phyloP scores from a whole-genome alignment of 2,113 vertebrate species.

The Abramis brama region DNA sequence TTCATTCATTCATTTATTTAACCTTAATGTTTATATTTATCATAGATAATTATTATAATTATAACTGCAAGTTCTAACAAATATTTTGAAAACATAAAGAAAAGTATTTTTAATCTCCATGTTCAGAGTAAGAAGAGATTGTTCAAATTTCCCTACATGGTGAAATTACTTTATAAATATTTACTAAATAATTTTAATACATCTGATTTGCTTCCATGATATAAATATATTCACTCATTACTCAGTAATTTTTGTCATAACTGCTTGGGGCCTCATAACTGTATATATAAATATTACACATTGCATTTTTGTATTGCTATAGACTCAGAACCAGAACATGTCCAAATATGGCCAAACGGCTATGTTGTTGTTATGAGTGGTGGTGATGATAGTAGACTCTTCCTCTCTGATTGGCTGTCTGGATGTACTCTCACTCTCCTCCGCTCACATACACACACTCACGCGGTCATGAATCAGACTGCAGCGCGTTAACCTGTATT shows the following conservation, averaged over 20 bases:
- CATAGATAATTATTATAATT: background rate
- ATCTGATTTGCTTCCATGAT: background rate
- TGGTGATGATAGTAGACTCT: constrained; percentile 51
- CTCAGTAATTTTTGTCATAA: background rate
- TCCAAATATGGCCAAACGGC: constrained; percentile 51
- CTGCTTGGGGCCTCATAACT: background rate
- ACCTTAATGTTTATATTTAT: background rate
- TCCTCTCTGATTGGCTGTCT: constrained; percentile 52
- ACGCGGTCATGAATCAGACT: constrained; percentile 38
- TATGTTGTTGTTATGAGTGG: constrained; percentile 46
- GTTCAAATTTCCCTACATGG: background rate
- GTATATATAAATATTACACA: background rate
- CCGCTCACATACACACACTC: constrained; percentile 1
- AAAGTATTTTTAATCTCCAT: background rate
- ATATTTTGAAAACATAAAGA: background rate
- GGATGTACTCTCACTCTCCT: background rate
- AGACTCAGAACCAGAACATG: constrained; percentile 30
- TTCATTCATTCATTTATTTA: too few species aligned
- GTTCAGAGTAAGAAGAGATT: background rate
- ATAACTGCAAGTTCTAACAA: background rate
- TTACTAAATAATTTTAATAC: background rate
- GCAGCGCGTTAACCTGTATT: constrained; percentile 44
- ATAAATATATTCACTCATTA: background rate
- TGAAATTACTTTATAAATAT: background rate
- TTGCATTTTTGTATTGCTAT: background rate